phyloP scores from a whole-genome alignment of 2,888 invertebrate genomes.

The Pinctada fucata region DNA sequence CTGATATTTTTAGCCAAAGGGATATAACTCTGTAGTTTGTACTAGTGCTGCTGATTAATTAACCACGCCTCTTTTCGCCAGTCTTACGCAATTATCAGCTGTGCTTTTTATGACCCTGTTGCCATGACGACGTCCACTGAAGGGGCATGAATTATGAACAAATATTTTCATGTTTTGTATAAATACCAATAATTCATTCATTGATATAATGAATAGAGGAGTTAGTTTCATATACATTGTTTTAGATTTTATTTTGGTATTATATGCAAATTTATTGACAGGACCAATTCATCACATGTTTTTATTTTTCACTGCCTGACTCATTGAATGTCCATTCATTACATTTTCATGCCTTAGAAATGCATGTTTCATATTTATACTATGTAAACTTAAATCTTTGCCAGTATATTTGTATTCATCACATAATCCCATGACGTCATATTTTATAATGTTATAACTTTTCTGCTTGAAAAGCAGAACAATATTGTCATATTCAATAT shows the following conservation, averaged over 20 bases:
- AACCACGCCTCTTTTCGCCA: neutral
- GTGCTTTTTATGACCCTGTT: constrained; percentile 9
- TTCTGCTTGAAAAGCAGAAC: too few species aligned
- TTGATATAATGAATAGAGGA: neutral
- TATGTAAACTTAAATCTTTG: too few species aligned
- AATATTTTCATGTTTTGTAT: neutral
- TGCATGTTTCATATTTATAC: too few species aligned
- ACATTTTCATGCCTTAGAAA: too few species aligned
- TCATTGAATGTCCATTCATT: too few species aligned
- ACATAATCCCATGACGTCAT: too few species aligned
- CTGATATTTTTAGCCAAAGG: neutral
- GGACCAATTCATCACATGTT: constrained; percentile 19
- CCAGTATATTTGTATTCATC: too few species aligned
- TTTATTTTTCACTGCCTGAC: constrained; percentile 21
- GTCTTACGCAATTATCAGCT: neutral
- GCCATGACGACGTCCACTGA: constrained; percentile 44
- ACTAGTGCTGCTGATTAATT: constrained; percentile 4
- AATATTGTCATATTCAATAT: too few species aligned
- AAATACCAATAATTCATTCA: too few species aligned
- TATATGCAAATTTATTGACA: constrained; percentile 8
- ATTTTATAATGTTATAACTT: too few species aligned
- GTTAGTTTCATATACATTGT: neutral
- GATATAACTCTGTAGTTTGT: constrained; percentile 4
- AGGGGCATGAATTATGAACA: constrained; percentile 32
- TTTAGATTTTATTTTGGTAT: constrained; percentile 10